Percentiles rank a stretch among this genome's conserved stretches.
These are phyloP conservation scores for Sinocyclocheilus anophthalmus DNA, from an alignment of 2,113 vertebrate genomes.

Conservation along the genomic window DNA sequence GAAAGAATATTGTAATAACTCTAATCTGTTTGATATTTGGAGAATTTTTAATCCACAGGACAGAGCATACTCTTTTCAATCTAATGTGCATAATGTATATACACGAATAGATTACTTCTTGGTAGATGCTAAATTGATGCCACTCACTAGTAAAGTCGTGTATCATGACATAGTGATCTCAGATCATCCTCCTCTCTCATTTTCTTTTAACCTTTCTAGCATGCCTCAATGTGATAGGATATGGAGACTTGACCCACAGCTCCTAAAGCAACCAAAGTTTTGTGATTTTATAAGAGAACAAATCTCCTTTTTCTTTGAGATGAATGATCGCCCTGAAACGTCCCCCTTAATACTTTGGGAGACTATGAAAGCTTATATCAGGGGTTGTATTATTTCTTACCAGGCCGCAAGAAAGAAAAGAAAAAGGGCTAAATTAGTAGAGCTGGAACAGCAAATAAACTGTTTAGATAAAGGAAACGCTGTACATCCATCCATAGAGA, in stretches of 20 bases:
- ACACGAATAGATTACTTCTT: not conserved
- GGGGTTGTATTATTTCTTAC: not conserved
- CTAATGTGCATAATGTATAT: not conserved
- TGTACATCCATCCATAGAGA: not conserved
- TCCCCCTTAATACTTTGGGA: constrained; percentile 5
- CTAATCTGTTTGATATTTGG: not conserved
- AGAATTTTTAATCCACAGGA: not conserved
- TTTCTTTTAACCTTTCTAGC: not conserved
- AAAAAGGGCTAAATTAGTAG: not conserved
- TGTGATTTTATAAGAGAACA: not conserved
- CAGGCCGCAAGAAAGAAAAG: not conserved
- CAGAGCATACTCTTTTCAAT: not conserved
- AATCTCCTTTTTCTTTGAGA: not conserved
- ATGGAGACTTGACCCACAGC: not conserved
- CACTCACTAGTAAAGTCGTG: not conserved
- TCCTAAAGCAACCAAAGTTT: not conserved
- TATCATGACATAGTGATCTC: not conserved
- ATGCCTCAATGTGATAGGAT: not conserved
- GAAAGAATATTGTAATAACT: not conserved
- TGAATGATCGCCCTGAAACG: not conserved
- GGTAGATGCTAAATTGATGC: not conserved
- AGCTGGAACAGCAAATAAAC: not conserved
- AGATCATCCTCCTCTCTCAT: not conserved
- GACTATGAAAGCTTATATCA: not conserved
- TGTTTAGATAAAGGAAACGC: not conserved